A percentile compares a stretch with the other conserved stretches of the same genome.
Evolutionary conservation across 2,888 invertebrate species (phyloP).

Genomic region (Tachina grossa): DNA sequence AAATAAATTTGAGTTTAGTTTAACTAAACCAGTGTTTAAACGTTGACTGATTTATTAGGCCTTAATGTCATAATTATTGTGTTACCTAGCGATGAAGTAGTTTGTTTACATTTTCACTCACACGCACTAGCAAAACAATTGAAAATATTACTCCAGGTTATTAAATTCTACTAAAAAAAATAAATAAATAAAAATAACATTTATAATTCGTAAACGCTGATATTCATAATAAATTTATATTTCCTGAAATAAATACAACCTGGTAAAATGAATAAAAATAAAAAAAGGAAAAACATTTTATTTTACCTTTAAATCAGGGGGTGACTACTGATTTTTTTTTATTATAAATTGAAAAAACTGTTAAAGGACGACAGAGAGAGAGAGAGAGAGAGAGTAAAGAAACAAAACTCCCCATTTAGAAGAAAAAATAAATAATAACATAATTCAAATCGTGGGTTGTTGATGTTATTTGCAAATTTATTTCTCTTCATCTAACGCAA

Average conservation of each 20-base stretch:
- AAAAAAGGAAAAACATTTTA: background rate
- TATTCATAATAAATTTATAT: slow-evolving; percentile 35
- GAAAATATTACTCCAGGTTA: slow-evolving; percentile 16
- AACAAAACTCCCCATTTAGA: background rate
- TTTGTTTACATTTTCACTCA: slow-evolving; percentile 14
- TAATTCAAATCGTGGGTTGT: slow-evolving; percentile 60
- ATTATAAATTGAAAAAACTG: slow-evolving; percentile 8
- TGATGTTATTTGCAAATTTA: slow-evolving; percentile 51
- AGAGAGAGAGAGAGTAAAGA: background rate
- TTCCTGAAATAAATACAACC: slow-evolving; percentile 48
- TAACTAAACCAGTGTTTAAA: too few relatives aligned
- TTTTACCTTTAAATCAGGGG: slow-evolving; percentile 18
- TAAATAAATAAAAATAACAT: background rate
- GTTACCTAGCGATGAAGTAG: slow-evolving; percentile 21
- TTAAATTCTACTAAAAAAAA: background rate
- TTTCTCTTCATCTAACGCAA: slow-evolving; percentile 61
- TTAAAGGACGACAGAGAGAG: too few relatives aligned
- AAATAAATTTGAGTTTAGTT: too few relatives aligned
- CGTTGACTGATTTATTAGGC: too few relatives aligned
- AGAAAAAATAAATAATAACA: slow-evolving; percentile 19
- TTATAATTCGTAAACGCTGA: background rate
- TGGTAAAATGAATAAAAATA: slow-evolving; percentile 10
- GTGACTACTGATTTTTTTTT: slow-evolving; percentile 9
- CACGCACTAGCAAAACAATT: slow-evolving; percentile 21
- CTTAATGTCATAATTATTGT: background rate